Base-by-base conservation (phyloP, 1,140 invertebrate species). In the Leguminivora glycinivorella region DNA sequence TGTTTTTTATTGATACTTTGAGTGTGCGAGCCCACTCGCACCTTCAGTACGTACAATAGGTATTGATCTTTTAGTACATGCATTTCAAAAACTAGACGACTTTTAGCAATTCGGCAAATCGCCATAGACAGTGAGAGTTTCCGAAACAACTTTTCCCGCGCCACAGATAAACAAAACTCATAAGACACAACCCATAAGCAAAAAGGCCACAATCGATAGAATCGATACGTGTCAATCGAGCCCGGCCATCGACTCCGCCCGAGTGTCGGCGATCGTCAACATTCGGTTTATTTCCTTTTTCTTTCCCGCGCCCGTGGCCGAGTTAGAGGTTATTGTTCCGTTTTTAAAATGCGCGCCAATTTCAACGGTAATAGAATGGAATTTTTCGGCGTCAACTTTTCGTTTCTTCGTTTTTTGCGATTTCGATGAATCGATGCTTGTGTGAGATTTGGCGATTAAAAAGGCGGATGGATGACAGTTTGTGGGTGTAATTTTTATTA, bases 271-370 rank as follows among this genome's bases (percentile, higher is more conserved):
- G 77, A 76, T 77, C 70, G 71, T 73, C 75, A 74, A 75, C 73
- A 78, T 79, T 78, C 78, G 78, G 74, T 74, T 75, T 70, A 67
- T 67, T 66, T 47, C 70, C 84, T 76, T 75, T 89, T 83, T 89
- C 88, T 88, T 89, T 89, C 70, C 66, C 74, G 77, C 81, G 87
- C 80, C 85, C 85, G 80, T 89, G 87, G 87, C 87, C 87, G 85
- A 87, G 85, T 89, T 88, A 88, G 84, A 84, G 83, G 83, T 83
- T 85, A 83, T 83, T 84, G 85, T 89, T 89, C 84, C 78, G 82
- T 86, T 89, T 89, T 88, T 83, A 72, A 85, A 84, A 83, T 81
- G 75, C 75, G 72, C 79, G 77, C 83, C 75, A 76, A 76, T 83
- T 88, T 83, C 81, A 81, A 52, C 68, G 79, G 69, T 72, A 75